A percentile compares a stretch with the other conserved stretches of the same genome.
These are phyloP conservation scores for Hyppa rectilinea DNA, from an alignment of 2,888 invertebrate species.

Conservation along the genomic window DNA sequence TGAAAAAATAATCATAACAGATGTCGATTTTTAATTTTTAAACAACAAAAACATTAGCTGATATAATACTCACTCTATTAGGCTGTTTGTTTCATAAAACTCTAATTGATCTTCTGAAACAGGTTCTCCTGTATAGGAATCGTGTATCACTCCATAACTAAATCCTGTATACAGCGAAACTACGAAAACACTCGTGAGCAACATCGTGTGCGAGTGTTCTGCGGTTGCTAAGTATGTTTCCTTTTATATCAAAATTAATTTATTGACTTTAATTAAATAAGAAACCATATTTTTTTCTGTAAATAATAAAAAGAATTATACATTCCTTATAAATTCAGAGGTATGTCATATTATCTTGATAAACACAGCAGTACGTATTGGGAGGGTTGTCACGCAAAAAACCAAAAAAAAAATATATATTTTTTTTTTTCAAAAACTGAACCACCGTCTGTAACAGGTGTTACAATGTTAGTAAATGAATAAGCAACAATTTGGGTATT, in stretches of 20 bases:
- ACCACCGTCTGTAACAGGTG: too few relatives aligned
- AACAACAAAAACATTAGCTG: too few relatives aligned
- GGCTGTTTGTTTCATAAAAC: not conserved
- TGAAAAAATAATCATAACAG: slow-evolving; percentile 11
- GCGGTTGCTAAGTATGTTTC: not conserved
- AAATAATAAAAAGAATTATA: too few relatives aligned
- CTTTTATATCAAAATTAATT: slow-evolving; percentile 9
- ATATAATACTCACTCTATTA: slow-evolving; percentile 26
- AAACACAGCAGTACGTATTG: too few relatives aligned
- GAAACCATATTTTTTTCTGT: not conserved
- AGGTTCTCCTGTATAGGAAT: slow-evolving; percentile 6
- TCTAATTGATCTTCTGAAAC: not conserved
- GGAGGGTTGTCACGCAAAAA: too few relatives aligned
- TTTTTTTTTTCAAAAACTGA: too few relatives aligned
- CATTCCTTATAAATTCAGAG: too few relatives aligned
- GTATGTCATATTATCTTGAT: too few relatives aligned
- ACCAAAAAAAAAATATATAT: too few relatives aligned
- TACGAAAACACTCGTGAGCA: slow-evolving; percentile 6
- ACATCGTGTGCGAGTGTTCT: slow-evolving; percentile 3
- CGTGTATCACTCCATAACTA: slow-evolving; percentile 10
- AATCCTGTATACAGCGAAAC: slow-evolving; percentile 1
- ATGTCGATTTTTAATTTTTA: too few relatives aligned
- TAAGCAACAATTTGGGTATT: too few relatives aligned
- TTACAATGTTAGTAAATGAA: too few relatives aligned
- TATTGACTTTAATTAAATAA: not conserved